Evolutionary conservation across 2,797 vertebrate species (phyloP), one percentile per base, ranked within the genome.

Genomic region (Phataginus tricuspis): DNA sequence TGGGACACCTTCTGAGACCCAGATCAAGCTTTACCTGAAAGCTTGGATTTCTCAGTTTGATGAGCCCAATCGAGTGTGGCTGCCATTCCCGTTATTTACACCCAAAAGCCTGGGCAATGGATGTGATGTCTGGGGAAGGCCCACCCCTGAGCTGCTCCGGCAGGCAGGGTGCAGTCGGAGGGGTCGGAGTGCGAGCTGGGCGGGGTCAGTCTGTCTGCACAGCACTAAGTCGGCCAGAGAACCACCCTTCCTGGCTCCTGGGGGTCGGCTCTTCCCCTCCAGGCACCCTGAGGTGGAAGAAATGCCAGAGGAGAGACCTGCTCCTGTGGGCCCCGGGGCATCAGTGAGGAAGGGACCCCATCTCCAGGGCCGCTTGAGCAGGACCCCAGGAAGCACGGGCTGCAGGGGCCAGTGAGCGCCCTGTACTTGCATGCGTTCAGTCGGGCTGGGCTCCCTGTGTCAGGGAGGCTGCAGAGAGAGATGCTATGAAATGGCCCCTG

Each of bases 201-300:
- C 3, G 5, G 25, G 42, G 21, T 27, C 7, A 0, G 31, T 25
- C 51, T 63, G 45, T 31, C 7, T 12, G 25, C 18, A 29, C 1
- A 15, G 27, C 31, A 14, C 34, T 21, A 34, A 37, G 16, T 66
- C 9, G 23, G 59, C 23, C 64, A 31, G 71, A 39, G n/a, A 61
- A 31, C 5, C 34, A 2, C 5, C 19, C 2, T 0, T 45, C 79
- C 49, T 11, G 1, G 31, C 61, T 37, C 10, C 45, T 23, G 37
- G 13, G 64, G 45, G 11, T 16, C 0, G 15, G n/a, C 3, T 12
- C 77, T 29, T 59, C 49, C 80, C 25, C 42, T 2, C 14, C 15
- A 16, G 79, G 49, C 39, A 12, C 12, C 74, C 2, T 0, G 0
- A 5, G 25, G 21, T 14, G 5, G 23, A 12, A 61, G 45, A 23